These are phyloP conservation scores for Aulostomus chinensis DNA, from an alignment of 2,797 vertebrate genomes.

Conservation along the genomic window DNA sequence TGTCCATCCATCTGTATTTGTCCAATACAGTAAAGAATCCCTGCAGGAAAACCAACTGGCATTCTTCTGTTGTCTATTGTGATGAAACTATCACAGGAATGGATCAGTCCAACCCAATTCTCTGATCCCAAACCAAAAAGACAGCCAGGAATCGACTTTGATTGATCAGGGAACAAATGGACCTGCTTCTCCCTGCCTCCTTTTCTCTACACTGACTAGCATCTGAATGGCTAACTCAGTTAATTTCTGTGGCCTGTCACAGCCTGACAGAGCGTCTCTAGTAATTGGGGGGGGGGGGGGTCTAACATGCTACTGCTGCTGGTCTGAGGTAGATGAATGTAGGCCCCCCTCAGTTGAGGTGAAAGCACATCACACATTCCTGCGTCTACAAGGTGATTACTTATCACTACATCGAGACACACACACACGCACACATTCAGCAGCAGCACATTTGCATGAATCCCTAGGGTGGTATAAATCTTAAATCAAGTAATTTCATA, in stretches of 20 bases:
- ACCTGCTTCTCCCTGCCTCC: slow-evolving; percentile 43
- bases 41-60: slow-evolving; percentile 66
- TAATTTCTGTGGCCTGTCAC: slow-evolving; percentile 60
- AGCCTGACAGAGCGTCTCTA: slow-evolving; percentile 59
- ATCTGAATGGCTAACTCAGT: slow-evolving; percentile 69
- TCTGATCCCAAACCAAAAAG: slow-evolving; percentile 53
- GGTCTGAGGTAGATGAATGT: slow-evolving; percentile 57
- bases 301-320: slow-evolving; percentile 48
- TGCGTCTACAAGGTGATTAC: slow-evolving; percentile 63
- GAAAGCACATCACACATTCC: slow-evolving; percentile 69
- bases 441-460: slow-evolving; percentile 2
- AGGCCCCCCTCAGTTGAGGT: slow-evolving; percentile 68
- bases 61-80: slow-evolving; percentile 69
- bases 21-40: slow-evolving; percentile 68
- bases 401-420: slow-evolving; percentile 56
- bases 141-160: slow-evolving; percentile 48
- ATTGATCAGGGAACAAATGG: slow-evolving; percentile 69
- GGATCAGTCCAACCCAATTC: slow-evolving; percentile 64
- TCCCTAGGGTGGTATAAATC: no score
- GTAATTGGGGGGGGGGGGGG: no score
- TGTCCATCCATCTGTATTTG: slow-evolving; percentile 68
- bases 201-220: slow-evolving; percentile 38
- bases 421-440: neutral
- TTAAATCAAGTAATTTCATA: no score
- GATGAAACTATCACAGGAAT: slow-evolving; percentile 64